Percentiles rank a stretch among this genome's conserved stretches.
Evolutionary conservation across 2,888 invertebrate genomes (phyloP).

Genomic region (Phasia obesa): DNA sequence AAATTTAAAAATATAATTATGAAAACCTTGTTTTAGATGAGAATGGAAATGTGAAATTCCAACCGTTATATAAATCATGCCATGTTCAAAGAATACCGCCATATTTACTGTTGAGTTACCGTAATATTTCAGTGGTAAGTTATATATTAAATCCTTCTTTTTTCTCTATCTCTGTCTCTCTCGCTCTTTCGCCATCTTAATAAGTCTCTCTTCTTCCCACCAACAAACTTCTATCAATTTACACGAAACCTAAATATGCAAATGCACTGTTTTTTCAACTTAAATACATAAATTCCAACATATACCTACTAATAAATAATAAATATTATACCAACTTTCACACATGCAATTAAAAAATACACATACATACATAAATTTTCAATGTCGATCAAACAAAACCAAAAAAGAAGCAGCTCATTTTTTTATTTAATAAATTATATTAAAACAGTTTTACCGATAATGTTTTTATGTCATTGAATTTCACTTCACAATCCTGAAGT

Average conservation of each 20-base stretch:
- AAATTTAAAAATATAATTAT: constrained; percentile 32
- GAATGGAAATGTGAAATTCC: constrained; percentile 85
- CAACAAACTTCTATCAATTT: constrained; percentile 19
- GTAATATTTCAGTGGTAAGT: constrained; percentile 89
- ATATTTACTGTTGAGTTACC: constrained; percentile 88
- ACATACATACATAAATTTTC: background rate
- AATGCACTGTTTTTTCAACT: constrained; percentile 31
- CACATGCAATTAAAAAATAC: background rate
- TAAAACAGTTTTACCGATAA: constrained; percentile 25
- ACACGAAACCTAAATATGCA: constrained; percentile 44
- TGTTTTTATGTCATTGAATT: constrained; percentile 30
- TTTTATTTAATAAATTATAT: background rate
- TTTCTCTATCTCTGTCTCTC: background rate
- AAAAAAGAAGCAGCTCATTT: constrained; percentile 33
- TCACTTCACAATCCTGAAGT: constrained; percentile 13
- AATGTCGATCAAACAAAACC: constrained; percentile 23
- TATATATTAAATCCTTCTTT: background rate
- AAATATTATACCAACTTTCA: background rate
- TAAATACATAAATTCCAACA: background rate
- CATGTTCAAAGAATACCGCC: constrained; percentile 87
- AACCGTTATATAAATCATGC: constrained; percentile 90
- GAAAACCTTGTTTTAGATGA: constrained; percentile 84
- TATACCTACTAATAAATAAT: background rate
- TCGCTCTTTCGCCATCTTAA: background rate
- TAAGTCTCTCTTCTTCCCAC: background rate